Base-by-base conservation (phyloP, 2,113 vertebrate species). In the Ctenodactylus gundi region DNA sequence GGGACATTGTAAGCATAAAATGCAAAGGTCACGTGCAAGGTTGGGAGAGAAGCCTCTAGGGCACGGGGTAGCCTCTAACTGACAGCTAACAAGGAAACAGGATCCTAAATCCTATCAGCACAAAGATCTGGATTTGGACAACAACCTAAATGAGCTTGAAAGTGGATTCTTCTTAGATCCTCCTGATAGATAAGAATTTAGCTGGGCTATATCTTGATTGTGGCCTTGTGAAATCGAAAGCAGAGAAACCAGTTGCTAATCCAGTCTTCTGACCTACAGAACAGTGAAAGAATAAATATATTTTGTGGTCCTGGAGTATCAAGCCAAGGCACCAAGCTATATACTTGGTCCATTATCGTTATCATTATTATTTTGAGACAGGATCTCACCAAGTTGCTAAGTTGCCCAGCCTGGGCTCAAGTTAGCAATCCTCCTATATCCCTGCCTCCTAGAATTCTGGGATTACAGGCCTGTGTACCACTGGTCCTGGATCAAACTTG, bases 241-340 rank as follows among this genome's bases (percentile, higher is more conserved):
- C n/a, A 76, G 84, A 93, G 73, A 95, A 96, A 90, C 85, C 58
- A 86, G 68, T 87, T n/a, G 68, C 36, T 23, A 87, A 94, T 75
- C 8, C 4, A 27, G 46, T 83, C 46, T 92, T 81, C 53, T 95
- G 83, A 76, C 34, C 29, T 85, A 82, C 29, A 88, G 65, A 91
- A 94, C 55, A 70, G 39, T 76, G 53, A 60, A 25, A 92, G 62
- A 94, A 70, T 20, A 85, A 53, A 90, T n/a, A n/a, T n/a, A n/a
- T n/a, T n/a, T n/a, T n/a, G n/a, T n/a, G n/a, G n/a, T n/a, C n/a
- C n/a, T n/a, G n/a, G n/a, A n/a, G n/a, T n/a, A n/a, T n/a, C n/a
- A n/a, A n/a, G n/a, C n/a, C n/a, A n/a, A n/a, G n/a, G n/a, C n/a
- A n/a, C n/a, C n/a, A n/a, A n/a, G n/a, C n/a, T n/a, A n/a, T n/a